phyloP scores from a whole-genome alignment of 2,113 vertebrate genomes.

The Psittacus erithacus region DNA sequence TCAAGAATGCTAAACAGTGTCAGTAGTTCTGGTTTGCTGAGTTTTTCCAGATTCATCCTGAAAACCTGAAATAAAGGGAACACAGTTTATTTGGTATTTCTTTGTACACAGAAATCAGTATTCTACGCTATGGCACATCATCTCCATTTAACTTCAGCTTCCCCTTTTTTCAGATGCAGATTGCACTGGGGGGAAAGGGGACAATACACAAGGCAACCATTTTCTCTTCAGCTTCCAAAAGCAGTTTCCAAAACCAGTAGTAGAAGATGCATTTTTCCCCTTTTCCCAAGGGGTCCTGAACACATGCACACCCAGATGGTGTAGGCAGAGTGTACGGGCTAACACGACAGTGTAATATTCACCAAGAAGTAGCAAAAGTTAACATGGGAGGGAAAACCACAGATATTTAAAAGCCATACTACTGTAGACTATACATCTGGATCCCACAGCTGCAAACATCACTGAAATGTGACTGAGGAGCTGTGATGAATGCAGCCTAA shows the following conservation, averaged over 20 bases:
- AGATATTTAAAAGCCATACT: not conserved
- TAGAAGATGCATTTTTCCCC: constrained; percentile 16
- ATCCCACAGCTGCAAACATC: not conserved
- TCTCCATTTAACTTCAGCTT: not conserved
- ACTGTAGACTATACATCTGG: not conserved
- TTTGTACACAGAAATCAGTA: not conserved
- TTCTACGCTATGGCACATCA: not conserved
- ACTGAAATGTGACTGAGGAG: not conserved
- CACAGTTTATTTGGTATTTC: not conserved
- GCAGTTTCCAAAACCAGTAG: not conserved
- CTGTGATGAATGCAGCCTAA: not conserved
- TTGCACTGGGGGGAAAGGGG: not conserved
- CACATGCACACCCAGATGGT: not conserved
- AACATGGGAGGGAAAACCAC: not conserved
- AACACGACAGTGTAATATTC: not conserved
- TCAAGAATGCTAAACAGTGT: constrained; percentile 95
- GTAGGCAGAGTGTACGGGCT: not conserved
- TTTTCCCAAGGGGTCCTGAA: constrained; percentile 1
- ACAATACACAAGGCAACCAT: not conserved
- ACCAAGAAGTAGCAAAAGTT: not conserved
- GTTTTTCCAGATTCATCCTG: constrained; percentile 94
- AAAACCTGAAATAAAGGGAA: constrained; percentile 76
- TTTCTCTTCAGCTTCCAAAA: not conserved
- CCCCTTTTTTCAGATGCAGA: not conserved
- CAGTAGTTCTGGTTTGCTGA: constrained; percentile 92